phyloP scores from a whole-genome alignment of 2,113 vertebrate genomes.

The Dromiciops gliroides region DNA sequence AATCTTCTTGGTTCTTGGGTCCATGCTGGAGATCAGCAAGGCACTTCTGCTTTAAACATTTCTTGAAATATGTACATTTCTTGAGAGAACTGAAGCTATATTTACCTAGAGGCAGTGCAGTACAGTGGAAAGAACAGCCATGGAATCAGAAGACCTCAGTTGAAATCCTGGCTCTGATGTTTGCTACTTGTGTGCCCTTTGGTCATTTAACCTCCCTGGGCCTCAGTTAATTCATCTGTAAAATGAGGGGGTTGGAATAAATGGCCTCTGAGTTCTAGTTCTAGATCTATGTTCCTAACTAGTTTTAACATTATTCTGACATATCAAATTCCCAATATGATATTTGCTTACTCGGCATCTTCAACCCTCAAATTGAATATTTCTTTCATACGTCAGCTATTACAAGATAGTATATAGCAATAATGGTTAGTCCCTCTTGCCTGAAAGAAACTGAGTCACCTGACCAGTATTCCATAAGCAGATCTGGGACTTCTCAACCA shows the following conservation, averaged over 20 bases:
- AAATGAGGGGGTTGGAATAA: neutral
- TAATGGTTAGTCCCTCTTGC: conserved; percentile 2
- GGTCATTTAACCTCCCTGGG: neutral
- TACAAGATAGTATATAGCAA: conserved; percentile 3
- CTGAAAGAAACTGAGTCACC: conserved; percentile 27
- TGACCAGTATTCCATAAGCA: neutral
- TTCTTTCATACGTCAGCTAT: conserved; percentile 26
- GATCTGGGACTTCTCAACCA: neutral
- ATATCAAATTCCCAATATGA: conserved; percentile 25
- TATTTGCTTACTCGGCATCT: conserved; percentile 47
- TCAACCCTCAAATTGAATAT: neutral
- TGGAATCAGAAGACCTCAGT: neutral
- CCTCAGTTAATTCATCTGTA: neutral
- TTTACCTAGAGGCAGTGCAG: neutral
- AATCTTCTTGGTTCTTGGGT: conserved; percentile 24
- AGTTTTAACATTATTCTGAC: conserved; percentile 36
- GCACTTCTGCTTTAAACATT: neutral
- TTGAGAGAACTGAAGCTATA: conserved; percentile 51
- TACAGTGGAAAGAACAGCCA: neutral
- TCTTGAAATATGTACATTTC: conserved; percentile 16
- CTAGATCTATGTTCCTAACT: neutral
- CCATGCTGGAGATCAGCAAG: conserved; percentile 39
- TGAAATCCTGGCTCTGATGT: neutral
- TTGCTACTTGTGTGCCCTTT: neutral
- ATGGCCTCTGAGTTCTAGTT: neutral